Conservation (phyloP, 2,888 invertebrate species). For the Cartodere bifasciata region DNA sequence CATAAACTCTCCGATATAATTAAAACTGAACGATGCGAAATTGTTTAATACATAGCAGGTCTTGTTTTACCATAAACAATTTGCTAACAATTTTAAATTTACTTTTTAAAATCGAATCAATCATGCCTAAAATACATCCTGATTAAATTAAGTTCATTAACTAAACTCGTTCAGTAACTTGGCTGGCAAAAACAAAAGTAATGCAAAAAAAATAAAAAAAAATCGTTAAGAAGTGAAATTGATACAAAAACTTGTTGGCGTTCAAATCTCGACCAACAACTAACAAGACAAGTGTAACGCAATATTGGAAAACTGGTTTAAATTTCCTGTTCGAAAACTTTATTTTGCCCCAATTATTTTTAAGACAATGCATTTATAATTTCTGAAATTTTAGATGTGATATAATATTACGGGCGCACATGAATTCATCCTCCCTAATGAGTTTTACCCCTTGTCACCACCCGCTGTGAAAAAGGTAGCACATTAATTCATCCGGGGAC, state of each 20-base stretch:
- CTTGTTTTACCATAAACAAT: background rate
- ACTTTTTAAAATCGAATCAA: background rate
- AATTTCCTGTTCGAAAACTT: constrained; percentile 21
- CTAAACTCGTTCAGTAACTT: no score
- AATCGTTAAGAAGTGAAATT: constrained; percentile 19
- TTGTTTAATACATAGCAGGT: no score
- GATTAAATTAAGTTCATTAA: constrained; percentile 6
- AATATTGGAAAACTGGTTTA: constrained; percentile 20
- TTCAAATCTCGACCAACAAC: constrained; percentile 10
- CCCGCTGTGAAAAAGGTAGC: no score
- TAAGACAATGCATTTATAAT: constrained; percentile 15
- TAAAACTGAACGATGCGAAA: no score
- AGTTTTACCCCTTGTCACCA: no score
- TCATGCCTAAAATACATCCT: constrained; percentile 3
- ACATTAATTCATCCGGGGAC: no score
- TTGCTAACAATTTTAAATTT: background rate
- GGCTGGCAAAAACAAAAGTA: no score
- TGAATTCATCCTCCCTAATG: no score
- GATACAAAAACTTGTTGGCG: constrained; percentile 12
- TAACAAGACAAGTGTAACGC: constrained; percentile 20
- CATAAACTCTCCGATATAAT: no score
- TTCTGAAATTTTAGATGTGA: constrained; percentile 16
- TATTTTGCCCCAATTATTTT: constrained; percentile 19
- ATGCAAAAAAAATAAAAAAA: no score
- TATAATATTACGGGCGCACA: no score